phyloP scores from a whole-genome alignment of 2,888 invertebrate species.

The Lasioglossum villosulum region DNA sequence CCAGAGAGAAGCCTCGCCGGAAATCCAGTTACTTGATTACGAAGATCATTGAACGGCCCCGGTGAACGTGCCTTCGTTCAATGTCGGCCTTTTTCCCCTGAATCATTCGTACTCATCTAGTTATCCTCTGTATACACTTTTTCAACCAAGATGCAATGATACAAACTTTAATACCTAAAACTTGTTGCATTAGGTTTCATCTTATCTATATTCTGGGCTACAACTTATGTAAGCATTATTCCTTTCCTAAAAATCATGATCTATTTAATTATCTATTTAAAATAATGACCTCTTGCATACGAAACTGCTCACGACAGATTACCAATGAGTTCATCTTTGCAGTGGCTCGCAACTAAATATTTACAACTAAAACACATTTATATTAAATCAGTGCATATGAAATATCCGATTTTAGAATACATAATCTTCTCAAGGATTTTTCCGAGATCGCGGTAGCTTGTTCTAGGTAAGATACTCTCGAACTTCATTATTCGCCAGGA shows the following conservation, averaged over 20 bases:
- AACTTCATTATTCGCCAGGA: not conserved
- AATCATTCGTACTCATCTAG: not conserved
- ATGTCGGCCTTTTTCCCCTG: not conserved
- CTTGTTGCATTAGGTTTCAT: not conserved
- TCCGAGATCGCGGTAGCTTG: not conserved
- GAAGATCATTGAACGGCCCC: not conserved
- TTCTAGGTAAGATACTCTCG: not conserved
- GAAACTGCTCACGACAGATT: not conserved
- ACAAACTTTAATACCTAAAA: not conserved
- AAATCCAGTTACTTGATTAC: constrained; percentile 4
- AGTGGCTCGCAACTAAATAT: not conserved
- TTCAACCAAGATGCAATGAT: not conserved
- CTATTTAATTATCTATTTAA: not conserved
- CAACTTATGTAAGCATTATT: not conserved
- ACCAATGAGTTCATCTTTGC: not conserved
- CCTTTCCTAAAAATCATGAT: not conserved
- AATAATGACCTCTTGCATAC: too few relatives aligned
- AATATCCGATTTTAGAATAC: too few relatives aligned
- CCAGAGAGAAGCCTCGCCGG: constrained; percentile 7
- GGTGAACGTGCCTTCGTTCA: not conserved
- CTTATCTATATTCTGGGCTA: not conserved
- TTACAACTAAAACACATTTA: too few relatives aligned
- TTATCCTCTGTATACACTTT: not conserved
- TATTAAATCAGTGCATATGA: too few relatives aligned
- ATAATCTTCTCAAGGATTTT: not conserved